phyloP scores from a whole-genome alignment of 30 jellyfish, hydroid and myxozoan species.

The Pelagia noctiluca region DNA sequence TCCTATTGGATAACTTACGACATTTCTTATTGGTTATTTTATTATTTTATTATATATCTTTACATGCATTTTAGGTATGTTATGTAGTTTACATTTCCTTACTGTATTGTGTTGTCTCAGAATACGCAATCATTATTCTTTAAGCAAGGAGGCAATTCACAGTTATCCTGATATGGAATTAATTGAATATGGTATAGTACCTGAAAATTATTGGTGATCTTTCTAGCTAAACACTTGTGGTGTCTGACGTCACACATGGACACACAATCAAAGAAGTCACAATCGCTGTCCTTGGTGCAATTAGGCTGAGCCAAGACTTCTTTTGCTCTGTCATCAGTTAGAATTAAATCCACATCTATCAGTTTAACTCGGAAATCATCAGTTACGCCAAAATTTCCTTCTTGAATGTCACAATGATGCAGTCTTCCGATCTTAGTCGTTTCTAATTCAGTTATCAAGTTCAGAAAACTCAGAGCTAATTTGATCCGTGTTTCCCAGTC shows the following conservation, averaged over 20 bases:
- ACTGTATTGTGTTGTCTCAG: too few relatives aligned
- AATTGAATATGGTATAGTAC: too few relatives aligned
- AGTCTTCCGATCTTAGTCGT: conserved; percentile 77
- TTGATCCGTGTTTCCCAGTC: conserved; percentile 75
- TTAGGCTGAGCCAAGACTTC: conserved; percentile 86
- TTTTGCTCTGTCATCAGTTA: conserved; percentile 64
- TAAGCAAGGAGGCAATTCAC: too few relatives aligned
- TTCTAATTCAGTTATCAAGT: conserved; percentile 74
- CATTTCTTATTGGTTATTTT: too few relatives aligned
- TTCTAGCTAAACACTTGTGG: conserved; percentile 75
- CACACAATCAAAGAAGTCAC: conserved; percentile 95
- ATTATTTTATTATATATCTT: too few relatives aligned
- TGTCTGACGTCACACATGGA: conserved; percentile 78
- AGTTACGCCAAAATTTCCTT: conserved; percentile 91
- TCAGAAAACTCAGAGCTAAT: conserved; percentile 81
- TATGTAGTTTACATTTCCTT: too few relatives aligned
- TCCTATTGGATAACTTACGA: too few relatives aligned
- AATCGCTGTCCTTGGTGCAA: conserved; percentile 78
- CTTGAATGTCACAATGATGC: conserved; percentile 95
- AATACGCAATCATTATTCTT: too few relatives aligned
- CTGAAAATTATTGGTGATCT: conserved; percentile 82
- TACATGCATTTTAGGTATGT: too few relatives aligned
- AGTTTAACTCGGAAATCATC: conserved; percentile 72
- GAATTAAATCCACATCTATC: conserved; percentile 90
- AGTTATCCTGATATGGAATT: too few relatives aligned